Percentiles rank a stretch among this genome's conserved stretches.
These are phyloP conservation scores for Sitobion miscanthi DNA, from an alignment of 1,140 invertebrate species.

Conservation along the genomic window DNA sequence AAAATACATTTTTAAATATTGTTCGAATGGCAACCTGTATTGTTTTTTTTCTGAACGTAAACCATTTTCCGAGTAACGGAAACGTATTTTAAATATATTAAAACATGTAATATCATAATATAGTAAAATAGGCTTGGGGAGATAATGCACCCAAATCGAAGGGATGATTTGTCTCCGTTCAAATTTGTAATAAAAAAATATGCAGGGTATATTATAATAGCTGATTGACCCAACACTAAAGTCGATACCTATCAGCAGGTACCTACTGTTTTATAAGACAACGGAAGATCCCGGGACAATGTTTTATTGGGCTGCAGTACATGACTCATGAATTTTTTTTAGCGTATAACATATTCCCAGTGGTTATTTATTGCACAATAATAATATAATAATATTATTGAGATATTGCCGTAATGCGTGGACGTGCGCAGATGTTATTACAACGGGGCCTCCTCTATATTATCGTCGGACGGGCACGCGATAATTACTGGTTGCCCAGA, in stretches of 20 bases:
- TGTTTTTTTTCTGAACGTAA: neutral
- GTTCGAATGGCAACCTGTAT: neutral
- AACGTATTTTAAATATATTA: neutral
- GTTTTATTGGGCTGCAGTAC: no score
- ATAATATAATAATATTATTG: neutral
- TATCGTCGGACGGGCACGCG: neutral
- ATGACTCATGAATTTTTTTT: neutral
- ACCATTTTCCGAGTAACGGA: neutral
- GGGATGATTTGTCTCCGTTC: neutral
- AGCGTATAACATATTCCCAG: neutral
- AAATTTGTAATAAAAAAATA: neutral
- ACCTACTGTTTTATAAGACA: neutral
- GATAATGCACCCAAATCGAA: no score
- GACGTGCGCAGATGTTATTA: neutral
- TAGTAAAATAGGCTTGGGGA: no score
- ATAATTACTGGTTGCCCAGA: neutral
- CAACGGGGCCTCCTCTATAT: neutral
- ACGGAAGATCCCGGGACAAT: neutral
- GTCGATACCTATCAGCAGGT: neutral
- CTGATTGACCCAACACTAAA: neutral
- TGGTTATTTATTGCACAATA: conserved; percentile 6
- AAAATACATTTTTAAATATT: neutral
- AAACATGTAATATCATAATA: neutral
- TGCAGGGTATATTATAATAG: neutral
- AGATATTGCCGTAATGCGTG: neutral